phyloP scores from a whole-genome alignment of 1,140 invertebrate genomes.

The Lamellibrachia luymesi region DNA sequence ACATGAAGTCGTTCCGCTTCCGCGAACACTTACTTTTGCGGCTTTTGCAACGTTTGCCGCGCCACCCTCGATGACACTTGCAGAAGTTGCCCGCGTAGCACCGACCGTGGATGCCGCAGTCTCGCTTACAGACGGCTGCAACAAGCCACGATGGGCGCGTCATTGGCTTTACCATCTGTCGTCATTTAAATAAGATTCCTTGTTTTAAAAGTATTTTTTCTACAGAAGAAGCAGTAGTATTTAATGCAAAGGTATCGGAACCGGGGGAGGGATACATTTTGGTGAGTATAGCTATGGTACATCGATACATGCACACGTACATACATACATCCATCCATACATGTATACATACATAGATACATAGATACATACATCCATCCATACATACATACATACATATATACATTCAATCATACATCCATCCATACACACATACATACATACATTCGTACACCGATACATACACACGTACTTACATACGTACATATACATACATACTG shows the following conservation, averaged over 20 bases:
- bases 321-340: no score
- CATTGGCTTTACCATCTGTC: background rate
- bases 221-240: no score
- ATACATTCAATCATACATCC: no score
- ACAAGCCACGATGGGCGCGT: background rate
- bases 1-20: background rate
- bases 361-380: background rate
- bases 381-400: background rate
- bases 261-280: no score
- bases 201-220: background rate
- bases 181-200: background rate
- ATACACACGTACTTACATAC: background rate
- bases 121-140: constrained; percentile 23
- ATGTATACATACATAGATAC: no score
- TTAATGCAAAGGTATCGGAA: no score
- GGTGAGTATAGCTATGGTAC: no score
- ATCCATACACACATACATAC: no score
- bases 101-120: constrained; percentile 23
- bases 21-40: constrained; percentile 24
- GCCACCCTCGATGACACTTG: constrained; percentile 26
- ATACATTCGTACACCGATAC: no score
- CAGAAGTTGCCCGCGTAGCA: constrained; percentile 24
- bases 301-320: no score
- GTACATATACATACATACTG: background rate
- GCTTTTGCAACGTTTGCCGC: constrained; percentile 18